Evolutionary conservation across 2,113 vertebrate genomes (phyloP).

Genomic region (Corynorhinus townsendii): DNA sequence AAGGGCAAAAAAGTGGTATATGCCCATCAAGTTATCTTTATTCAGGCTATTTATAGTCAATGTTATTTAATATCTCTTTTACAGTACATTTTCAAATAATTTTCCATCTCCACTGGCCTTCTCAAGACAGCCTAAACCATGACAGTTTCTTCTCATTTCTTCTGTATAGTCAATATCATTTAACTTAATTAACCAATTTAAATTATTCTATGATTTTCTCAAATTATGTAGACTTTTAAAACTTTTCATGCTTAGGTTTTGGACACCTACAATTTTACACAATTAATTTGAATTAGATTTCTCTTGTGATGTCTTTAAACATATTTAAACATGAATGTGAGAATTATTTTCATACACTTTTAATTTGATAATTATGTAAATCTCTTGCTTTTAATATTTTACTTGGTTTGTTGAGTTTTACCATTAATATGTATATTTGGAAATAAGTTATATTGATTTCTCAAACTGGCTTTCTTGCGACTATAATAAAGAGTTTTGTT

Average conservation of each 20-base stretch:
- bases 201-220: background rate
- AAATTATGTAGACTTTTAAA: background rate
- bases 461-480: background rate
- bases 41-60: background rate
- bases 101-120: background rate
- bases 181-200: background rate
- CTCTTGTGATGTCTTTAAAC: background rate
- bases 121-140: background rate
- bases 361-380: background rate
- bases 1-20: background rate
- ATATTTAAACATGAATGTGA: background rate
- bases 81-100: background rate
- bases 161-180: background rate
- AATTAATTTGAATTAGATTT: background rate
- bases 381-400: background rate
- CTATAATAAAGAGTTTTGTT: background rate
- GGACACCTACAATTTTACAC: background rate
- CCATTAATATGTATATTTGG: background rate
- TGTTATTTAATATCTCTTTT: background rate
- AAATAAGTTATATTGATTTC: background rate
- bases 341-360: background rate
- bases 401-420: background rate
- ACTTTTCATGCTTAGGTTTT: background rate
- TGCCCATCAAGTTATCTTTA: background rate
- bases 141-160: background rate